These are phyloP conservation scores for human DNA, from an alignment of 2,113 vertebrate genomes.

Conservation along the genomic window GRCh38 chr2:164712501-164713000, in stretches of 20 bases:
- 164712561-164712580: neutral
- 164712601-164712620: neutral
- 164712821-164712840: neutral
- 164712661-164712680: neutral
- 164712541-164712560: neutral
- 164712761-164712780: neutral
- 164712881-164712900: neutral
- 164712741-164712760: neutral
- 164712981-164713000: neutral
- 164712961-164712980: neutral
- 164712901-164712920: neutral
- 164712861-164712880: neutral
- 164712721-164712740: neutral
- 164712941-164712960: neutral
- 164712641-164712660: neutral
- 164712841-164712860: neutral
- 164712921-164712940: neutral
- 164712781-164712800: neutral
- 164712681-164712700: neutral
- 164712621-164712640: constrained; percentile 29
- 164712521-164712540: neutral
- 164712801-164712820: neutral
- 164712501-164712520: constrained; percentile 5
- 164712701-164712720: neutral
- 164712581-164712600: neutral